phyloP scores from a whole-genome alignment of 1,140 invertebrate genomes.

The Apis cerana region DNA sequence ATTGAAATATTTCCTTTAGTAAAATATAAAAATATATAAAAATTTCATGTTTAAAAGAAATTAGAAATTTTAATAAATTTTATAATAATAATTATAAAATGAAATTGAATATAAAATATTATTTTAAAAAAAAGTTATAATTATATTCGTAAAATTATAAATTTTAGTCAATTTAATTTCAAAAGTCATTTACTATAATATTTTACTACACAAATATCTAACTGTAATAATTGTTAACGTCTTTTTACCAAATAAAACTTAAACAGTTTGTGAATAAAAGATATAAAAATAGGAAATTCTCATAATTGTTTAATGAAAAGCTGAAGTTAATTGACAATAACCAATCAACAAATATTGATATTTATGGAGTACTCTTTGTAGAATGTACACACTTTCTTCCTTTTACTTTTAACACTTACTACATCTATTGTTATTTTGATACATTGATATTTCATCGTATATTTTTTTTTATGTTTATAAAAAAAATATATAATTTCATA shows the following conservation, averaged over 20 bases:
- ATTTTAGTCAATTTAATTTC: neutral
- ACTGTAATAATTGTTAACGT: slow-evolving; percentile 17
- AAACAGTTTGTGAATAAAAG: slow-evolving; percentile 30
- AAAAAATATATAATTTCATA: neutral
- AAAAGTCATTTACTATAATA: neutral
- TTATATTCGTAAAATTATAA: neutral
- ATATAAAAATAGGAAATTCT: slow-evolving; percentile 31
- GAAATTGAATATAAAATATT: no score
- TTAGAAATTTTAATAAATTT: no score
- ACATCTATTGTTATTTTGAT: neutral
- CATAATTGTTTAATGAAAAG: slow-evolving; percentile 28
- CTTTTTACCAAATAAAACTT: slow-evolving; percentile 12
- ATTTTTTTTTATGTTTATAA: neutral
- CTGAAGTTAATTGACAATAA: slow-evolving; percentile 50
- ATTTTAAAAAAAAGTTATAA: no score
- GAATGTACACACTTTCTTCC: slow-evolving; percentile 27
- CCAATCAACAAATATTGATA: slow-evolving; percentile 43
- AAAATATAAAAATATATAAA: no score
- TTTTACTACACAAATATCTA: neutral
- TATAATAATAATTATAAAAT: no score
- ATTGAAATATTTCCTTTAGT: no score
- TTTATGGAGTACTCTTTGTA: slow-evolving; percentile 42
- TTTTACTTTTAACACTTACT: slow-evolving; percentile 26
- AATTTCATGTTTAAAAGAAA: no score
- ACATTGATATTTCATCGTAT: neutral